These are phyloP conservation scores for Aspidiotus rigidus DNA, from an alignment of 2,888 invertebrate genomes.

Conservation along the genomic window DNA sequence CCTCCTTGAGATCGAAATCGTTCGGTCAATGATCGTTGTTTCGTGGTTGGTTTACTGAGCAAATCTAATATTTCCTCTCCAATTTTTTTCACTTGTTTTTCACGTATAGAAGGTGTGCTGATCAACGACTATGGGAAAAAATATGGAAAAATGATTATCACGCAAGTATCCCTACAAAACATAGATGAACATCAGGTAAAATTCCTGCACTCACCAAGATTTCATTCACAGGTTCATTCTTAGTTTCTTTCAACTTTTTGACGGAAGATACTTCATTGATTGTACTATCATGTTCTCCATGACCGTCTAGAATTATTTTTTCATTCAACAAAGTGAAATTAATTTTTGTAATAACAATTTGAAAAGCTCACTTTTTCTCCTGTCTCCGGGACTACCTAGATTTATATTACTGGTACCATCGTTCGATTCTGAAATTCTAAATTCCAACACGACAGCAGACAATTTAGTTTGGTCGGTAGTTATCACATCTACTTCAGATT, in stretches of 20 bases:
- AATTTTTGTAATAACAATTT: background rate
- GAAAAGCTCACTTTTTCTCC: conserved; percentile 14
- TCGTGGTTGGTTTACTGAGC: conserved; percentile 89
- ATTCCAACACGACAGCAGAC: conserved; percentile 46
- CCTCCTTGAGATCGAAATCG: conserved; percentile 93
- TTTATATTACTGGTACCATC: conserved; percentile 44
- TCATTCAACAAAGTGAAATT: background rate
- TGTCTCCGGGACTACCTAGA: background rate
- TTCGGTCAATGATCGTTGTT: conserved; percentile 89
- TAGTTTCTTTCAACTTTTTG: conserved; percentile 24
- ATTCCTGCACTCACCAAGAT: conserved; percentile 28
- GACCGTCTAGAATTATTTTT: background rate
- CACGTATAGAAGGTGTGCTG: conserved; percentile 87
- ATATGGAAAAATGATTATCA: background rate
- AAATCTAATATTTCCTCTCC: conserved; percentile 92
- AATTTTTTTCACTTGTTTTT: conserved; percentile 88
- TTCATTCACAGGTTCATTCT: conserved; percentile 33
- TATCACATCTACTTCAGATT: conserved; percentile 46
- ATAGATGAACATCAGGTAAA: background rate
- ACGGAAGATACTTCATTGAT: conserved; percentile 7
- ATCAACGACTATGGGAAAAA: conserved; percentile 48
- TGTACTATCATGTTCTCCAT: background rate
- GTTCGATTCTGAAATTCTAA: conserved; percentile 41
- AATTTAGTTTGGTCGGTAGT: conserved; percentile 52
- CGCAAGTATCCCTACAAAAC: background rate